Conservation (phyloP, 1,140 invertebrate species). For the Drosophila mauritiana region DNA sequence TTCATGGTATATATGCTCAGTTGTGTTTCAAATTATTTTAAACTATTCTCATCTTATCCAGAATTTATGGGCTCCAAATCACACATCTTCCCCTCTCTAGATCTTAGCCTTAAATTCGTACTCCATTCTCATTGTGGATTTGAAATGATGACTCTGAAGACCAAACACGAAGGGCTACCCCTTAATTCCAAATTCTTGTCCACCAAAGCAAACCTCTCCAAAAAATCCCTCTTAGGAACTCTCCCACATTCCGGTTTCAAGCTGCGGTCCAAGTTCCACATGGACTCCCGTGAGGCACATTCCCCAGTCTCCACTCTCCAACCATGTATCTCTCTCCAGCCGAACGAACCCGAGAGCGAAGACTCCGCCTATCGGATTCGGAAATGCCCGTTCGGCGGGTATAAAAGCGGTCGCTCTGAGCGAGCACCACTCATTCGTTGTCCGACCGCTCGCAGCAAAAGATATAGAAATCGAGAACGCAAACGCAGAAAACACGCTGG, state of each 20-base stretch:
- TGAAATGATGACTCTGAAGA: not conserved
- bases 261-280: not conserved
- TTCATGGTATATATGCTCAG: not conserved
- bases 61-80: not conserved
- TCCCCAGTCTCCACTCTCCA: not conserved
- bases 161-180: not conserved
- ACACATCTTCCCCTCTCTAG: not conserved
- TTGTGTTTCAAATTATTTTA: no score
- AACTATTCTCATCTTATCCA: no score
- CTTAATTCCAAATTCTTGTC: not conserved
- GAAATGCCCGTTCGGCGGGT: not conserved
- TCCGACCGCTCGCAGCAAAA: not conserved
- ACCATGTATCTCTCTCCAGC: constrained; percentile 6
- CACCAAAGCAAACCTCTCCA: not conserved
- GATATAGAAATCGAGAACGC: constrained; percentile 29
- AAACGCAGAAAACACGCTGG: constrained; percentile 62
- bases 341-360: constrained; percentile 10
- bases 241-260: constrained; percentile 12
- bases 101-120: not conserved
- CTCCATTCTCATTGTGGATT: not conserved
- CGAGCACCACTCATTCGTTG: constrained; percentile 6
- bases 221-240: not conserved
- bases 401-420: constrained; percentile 21
- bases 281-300: not conserved
- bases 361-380: constrained; percentile 22